phyloP scores from a whole-genome alignment of 2,797 vertebrate genomes.

The Syndactyla subalaris region DNA sequence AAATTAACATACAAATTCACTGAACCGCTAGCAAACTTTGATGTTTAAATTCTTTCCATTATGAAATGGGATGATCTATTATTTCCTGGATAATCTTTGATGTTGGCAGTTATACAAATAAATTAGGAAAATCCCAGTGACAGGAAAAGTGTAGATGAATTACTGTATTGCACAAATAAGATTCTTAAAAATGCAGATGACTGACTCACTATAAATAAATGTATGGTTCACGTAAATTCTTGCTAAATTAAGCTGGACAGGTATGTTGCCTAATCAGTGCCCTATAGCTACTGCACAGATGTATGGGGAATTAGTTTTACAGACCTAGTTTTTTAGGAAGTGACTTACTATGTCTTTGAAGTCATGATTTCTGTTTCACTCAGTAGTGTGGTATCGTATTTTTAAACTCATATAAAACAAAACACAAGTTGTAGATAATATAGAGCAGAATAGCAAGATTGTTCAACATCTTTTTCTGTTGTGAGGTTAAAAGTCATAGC shows the following conservation, averaged over 20 bases:
- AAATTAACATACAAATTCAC: slow-evolving; percentile 20
- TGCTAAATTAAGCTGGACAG: background rate
- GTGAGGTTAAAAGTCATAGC: background rate
- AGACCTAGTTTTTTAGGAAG: background rate
- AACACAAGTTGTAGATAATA: background rate
- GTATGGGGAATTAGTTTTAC: background rate
- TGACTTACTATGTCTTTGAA: background rate
- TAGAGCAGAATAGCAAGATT: background rate
- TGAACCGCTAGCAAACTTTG: slow-evolving; percentile 13
- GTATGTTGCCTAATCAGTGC: background rate
- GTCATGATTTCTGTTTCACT: background rate
- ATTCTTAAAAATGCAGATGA: background rate
- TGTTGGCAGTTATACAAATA: slow-evolving; percentile 35
- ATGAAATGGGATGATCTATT: slow-evolving; percentile 31
- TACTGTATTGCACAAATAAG: background rate
- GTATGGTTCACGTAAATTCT: background rate
- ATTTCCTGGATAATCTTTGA: slow-evolving; percentile 48
- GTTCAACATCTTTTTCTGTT: background rate
- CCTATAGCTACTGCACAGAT: background rate
- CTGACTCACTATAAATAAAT: background rate
- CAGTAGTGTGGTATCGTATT: background rate
- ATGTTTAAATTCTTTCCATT: slow-evolving; percentile 43
- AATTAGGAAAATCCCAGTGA: slow-evolving; percentile 27
- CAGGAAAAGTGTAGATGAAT: background rate
- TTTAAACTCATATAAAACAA: background rate